Percentiles rank a stretch among this genome's conserved stretches.
These are phyloP conservation scores for Andrena marginata DNA, from an alignment of 2,888 invertebrate genomes.

Conservation along the genomic window DNA sequence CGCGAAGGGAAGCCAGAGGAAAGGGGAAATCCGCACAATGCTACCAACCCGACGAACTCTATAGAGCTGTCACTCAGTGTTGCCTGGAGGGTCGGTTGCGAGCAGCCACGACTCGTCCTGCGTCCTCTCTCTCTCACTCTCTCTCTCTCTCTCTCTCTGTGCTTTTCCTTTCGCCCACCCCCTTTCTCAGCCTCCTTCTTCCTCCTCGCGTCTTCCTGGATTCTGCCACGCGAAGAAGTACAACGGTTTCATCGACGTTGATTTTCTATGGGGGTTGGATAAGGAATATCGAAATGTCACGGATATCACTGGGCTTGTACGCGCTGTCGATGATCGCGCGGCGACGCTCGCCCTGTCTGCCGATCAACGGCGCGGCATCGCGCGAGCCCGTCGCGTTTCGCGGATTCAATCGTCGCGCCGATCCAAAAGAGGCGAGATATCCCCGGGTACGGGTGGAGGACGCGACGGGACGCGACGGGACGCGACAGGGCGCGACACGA, in stretches of 20 bases:
- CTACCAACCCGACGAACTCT: conserved; percentile 82
- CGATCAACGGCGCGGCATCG: conserved; percentile 37
- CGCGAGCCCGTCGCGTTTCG: background rate
- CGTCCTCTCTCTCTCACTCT: conserved; percentile 41
- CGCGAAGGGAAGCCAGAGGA: conserved; percentile 36
- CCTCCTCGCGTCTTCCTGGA: conserved; percentile 37
- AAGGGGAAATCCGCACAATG: conserved; percentile 78
- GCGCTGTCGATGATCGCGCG: conserved; percentile 47
- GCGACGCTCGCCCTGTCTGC: conserved; percentile 41
- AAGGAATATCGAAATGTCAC: conserved; percentile 70
- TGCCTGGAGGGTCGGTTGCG: conserved; percentile 70
- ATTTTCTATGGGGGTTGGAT: conserved; percentile 75
- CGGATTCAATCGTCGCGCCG: conserved; percentile 2
- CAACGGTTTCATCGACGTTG: conserved; percentile 72
- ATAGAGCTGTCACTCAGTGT: conserved; percentile 83
- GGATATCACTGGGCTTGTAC: conserved; percentile 56
- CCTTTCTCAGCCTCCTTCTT: conserved; percentile 14
- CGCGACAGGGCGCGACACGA: too few relatives aligned
- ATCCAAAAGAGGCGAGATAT: conserved; percentile 15
- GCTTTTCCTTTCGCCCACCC: conserved; percentile 17
- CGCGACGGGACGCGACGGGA: too few relatives aligned
- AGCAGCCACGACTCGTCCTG: conserved; percentile 71
- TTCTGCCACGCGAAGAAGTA: conserved; percentile 57
- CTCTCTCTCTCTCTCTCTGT: conserved; percentile 27
- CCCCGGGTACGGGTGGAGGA: background rate